Conservation (phyloP, 2,113 vertebrate species). For the Podocnemis expansa region DNA sequence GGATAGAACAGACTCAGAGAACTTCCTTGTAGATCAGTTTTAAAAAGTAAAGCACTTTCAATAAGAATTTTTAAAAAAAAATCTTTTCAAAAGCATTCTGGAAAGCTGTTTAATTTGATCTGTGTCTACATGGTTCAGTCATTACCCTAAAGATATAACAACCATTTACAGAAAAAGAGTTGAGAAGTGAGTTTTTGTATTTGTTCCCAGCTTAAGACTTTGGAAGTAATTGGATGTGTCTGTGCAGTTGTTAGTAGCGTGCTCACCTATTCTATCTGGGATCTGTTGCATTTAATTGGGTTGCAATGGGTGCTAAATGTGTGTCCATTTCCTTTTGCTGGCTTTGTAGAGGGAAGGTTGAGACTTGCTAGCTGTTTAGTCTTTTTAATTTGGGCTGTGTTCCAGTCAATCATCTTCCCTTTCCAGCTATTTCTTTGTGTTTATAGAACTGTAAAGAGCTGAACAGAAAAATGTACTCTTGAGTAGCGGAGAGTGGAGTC, state of each 20-base stretch:
- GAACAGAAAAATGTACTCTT: rapidly evolving
- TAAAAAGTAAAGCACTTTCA: slow-evolving; percentile 18
- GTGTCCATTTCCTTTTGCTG: background rate
- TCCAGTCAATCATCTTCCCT: slow-evolving; percentile 14
- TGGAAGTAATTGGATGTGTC: slow-evolving; percentile 26
- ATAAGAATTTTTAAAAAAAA: slow-evolving; percentile 37
- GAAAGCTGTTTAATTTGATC: slow-evolving; percentile 51
- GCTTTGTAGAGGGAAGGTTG: background rate
- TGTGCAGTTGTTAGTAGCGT: background rate
- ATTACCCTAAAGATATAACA: slow-evolving; percentile 18
- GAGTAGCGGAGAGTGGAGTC: background rate
- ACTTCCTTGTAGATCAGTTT: background rate
- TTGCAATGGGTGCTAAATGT: background rate
- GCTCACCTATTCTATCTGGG: slow-evolving; percentile 2
- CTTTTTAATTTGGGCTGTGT: background rate
- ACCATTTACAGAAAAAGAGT: background rate
- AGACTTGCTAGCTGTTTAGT: background rate
- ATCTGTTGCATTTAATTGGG: background rate
- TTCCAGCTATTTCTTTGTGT: background rate
- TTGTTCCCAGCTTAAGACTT: background rate
- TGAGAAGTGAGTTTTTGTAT: background rate
- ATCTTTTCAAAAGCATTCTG: background rate
- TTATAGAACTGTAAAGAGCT: background rate
- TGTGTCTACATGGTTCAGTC: slow-evolving; percentile 38
- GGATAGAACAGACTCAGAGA: background rate